These are phyloP conservation scores for Alligator sinensis DNA, from an alignment of 2,113 vertebrate species.

Conservation along the genomic window DNA sequence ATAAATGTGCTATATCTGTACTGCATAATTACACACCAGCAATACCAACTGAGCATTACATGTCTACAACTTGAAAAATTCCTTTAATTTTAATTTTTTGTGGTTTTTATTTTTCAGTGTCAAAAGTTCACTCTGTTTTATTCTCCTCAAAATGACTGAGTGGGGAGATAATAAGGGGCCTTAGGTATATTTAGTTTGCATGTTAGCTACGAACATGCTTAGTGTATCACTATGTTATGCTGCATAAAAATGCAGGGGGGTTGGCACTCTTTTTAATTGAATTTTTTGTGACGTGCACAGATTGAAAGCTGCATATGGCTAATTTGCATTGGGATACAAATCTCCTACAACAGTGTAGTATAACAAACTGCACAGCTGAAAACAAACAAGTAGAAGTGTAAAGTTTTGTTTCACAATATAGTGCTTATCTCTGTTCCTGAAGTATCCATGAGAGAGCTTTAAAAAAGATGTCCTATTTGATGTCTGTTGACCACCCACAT, in stretches of 20 bases:
- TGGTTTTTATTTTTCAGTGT: neutral
- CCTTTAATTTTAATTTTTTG: neutral
- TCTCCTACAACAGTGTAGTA: neutral
- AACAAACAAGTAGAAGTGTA: neutral
- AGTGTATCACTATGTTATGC: neutral
- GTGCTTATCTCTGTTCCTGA: neutral
- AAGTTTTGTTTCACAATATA: neutral
- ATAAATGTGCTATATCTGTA: slow-evolving; percentile 18
- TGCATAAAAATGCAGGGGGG: neutral
- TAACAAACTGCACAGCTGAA: neutral
- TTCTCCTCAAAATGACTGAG: neutral
- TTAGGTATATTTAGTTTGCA: neutral
- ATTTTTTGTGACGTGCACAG: neutral
- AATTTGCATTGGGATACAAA: neutral
- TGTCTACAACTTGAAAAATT: slow-evolving; percentile 18
- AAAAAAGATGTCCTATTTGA: neutral
- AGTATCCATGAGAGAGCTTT: neutral
- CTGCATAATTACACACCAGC: slow-evolving; percentile 23
- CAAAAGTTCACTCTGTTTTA: neutral
- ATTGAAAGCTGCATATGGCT: neutral
- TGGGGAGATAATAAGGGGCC: neutral
- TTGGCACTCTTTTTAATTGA: neutral
- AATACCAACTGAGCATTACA: neutral
- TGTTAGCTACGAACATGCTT: neutral
- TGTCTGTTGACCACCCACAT: neutral